Percentiles rank a stretch among this genome's conserved stretches.
Evolutionary conservation across 2,113 vertebrate genomes (phyloP).

Genomic region (Petrocephalus microphthalmus): DNA sequence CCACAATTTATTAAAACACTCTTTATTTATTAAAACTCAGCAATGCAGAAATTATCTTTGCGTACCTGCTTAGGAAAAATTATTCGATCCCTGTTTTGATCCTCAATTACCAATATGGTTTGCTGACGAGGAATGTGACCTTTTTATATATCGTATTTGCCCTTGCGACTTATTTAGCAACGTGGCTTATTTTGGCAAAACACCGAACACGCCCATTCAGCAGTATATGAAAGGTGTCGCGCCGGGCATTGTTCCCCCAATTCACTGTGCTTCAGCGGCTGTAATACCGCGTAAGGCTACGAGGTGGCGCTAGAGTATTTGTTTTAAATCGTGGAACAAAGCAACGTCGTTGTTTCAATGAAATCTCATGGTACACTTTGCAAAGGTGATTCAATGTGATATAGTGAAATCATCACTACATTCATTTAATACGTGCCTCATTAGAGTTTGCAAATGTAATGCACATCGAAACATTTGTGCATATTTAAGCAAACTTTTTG

Average conservation of each 20-base stretch:
- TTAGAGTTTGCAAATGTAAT: not conserved
- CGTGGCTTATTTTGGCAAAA: not conserved
- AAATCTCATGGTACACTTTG: not conserved
- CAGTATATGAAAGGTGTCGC: not conserved
- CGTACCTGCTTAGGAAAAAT: not conserved
- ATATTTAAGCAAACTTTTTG: not conserved
- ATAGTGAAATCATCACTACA: not conserved
- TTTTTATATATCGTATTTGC: not conserved
- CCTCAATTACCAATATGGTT: not conserved
- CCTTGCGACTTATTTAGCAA: not conserved
- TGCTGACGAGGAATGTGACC: not conserved
- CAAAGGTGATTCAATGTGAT: not conserved
- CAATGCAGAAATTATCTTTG: not conserved
- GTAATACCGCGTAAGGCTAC: constrained; percentile 12
- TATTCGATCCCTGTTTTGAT: not conserved
- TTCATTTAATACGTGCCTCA: not conserved
- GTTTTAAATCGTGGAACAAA: not conserved
- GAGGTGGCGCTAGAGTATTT: constrained; percentile 17
- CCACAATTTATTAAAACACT: not conserved
- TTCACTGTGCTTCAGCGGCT: not conserved
- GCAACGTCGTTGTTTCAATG: not conserved
- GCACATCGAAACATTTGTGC: not conserved
- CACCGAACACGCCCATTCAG: too few species aligned
- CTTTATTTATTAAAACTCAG: not conserved
- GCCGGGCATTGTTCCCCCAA: not conserved